Conservation (phyloP, 2,797 vertebrate genomes). For the Sebastes nivosus region DNA sequence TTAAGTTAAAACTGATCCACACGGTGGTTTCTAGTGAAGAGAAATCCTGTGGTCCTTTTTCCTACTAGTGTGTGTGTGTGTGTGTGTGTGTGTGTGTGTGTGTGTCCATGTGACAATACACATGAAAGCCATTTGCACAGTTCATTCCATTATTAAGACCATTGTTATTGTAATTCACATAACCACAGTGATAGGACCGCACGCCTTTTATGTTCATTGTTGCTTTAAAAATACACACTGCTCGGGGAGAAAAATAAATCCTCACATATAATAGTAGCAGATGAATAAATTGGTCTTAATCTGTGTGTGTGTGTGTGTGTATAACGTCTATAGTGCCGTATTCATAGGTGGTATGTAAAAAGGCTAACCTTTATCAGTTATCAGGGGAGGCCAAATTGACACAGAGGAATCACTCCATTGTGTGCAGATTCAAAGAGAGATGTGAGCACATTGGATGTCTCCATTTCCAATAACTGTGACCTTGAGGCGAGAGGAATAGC, state of each 20-base stretch:
- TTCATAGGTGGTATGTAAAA: constrained; percentile 79
- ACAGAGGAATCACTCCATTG: constrained; percentile 78
- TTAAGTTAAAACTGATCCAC: not conserved
- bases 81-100: not conserved
- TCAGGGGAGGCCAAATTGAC: constrained; percentile 76
- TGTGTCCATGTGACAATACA: constrained; percentile 3
- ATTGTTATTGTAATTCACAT: constrained; percentile 74
- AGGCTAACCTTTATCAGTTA: constrained; percentile 70
- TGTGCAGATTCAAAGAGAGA: constrained; percentile 78
- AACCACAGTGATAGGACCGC: constrained; percentile 60
- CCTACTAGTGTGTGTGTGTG: not conserved
- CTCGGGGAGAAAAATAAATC: constrained; percentile 68
- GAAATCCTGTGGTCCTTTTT: constrained; percentile 17
- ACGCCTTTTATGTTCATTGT: constrained; percentile 74
- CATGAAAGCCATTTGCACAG: constrained; percentile 61
- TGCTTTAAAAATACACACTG: constrained; percentile 68
- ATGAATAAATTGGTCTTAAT: constrained; percentile 78
- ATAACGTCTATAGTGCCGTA: constrained; percentile 57
- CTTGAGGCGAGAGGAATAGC: constrained; percentile 74
- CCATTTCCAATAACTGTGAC: constrained; percentile 81
- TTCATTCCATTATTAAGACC: constrained; percentile 64
- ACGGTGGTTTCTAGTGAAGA: not conserved
- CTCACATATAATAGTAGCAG: constrained; percentile 73
- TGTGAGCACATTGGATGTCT: constrained; percentile 78
- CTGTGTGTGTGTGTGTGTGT: constrained; percentile 8